Evolutionary conservation across 2,888 invertebrate species (phyloP), one percentile per base, ranked within the genome.

Genomic region (Dynastes tityus): DNA sequence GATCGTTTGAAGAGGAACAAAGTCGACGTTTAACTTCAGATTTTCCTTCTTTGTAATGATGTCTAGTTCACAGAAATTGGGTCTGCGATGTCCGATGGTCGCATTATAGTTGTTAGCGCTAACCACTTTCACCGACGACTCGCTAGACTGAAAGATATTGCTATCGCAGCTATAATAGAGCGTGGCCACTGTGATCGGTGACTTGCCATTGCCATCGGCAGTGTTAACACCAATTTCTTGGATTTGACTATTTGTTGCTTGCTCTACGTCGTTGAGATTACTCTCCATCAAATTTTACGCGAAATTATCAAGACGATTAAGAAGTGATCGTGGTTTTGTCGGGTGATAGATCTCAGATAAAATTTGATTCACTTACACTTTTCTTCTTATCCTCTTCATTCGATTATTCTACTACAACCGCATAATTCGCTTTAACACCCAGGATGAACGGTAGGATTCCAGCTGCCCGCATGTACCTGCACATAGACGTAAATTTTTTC

Each of bases 41-140:
- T 76, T 79, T 9, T 79, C 71, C 53, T 78, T 80, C 53, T 79
- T 80, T 37, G 79, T 71, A 27, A 83, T 67, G 22, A 83, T 82
- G 51, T 83, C 83, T 27, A 83, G 80, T 55, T 82, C 83, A 63
- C 83, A 83, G 67, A 80, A 83, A 45, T 79, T 79, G 37, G 55
- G 77, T 27, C 64, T 71, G 53, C 29, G 13, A n/a, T 29, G 29
- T 49, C 64, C 67, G 13, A 55, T 2, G 27, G 29, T 27, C 5
- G 68, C 53, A 45, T 73, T 64, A 65, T 61, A 71, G 27, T 64
- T 76, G 16, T 58, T 40, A 16, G 79, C 79, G 61, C 79, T 79
- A 51, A 75, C 70, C 63, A 79, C 68, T 64, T 79, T 76, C 45
- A 79, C 79, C 9, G 79, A 79, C 13, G 79, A 76, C 68, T 79